These are phyloP conservation scores for Florisuga fusca DNA, from an alignment of 2,797 vertebrate species.

Conservation along the genomic window DNA sequence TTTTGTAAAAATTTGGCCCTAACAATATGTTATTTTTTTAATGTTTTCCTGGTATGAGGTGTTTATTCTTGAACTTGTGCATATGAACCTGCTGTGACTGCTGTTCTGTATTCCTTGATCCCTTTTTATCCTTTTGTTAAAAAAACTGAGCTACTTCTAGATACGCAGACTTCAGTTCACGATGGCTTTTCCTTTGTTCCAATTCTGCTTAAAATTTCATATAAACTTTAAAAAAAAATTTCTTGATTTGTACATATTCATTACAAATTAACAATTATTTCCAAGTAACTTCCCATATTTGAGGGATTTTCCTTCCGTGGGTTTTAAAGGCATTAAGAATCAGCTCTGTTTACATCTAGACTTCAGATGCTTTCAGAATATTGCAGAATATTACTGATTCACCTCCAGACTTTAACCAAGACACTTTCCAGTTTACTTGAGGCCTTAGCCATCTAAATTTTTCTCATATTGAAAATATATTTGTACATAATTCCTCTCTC, in stretches of 20 bases:
- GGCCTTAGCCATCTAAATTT: background rate
- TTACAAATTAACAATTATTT: background rate
- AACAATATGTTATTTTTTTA: background rate
- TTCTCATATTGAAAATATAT: background rate
- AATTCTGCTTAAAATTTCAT: background rate
- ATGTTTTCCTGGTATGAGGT: background rate
- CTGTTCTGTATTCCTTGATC: background rate
- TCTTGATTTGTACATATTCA: too few species aligned
- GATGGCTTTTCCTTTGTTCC: background rate
- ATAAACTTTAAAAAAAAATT: too few species aligned
- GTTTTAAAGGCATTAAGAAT: background rate
- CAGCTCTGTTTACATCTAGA: background rate
- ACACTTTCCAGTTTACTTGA: background rate
- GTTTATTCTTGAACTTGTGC: background rate
- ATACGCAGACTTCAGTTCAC: background rate
- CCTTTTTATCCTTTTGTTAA: background rate
- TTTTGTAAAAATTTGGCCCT: background rate
- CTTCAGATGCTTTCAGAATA: background rate
- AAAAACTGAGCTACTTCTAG: background rate
- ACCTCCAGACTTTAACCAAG: background rate
- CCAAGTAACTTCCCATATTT: background rate
- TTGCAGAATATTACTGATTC: background rate
- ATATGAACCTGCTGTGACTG: background rate
- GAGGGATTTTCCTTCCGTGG: background rate
- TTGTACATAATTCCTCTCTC: background rate